Evolutionary conservation across 1,140 invertebrate genomes (phyloP).

Genomic region (Listronotus bonariensis): DNA sequence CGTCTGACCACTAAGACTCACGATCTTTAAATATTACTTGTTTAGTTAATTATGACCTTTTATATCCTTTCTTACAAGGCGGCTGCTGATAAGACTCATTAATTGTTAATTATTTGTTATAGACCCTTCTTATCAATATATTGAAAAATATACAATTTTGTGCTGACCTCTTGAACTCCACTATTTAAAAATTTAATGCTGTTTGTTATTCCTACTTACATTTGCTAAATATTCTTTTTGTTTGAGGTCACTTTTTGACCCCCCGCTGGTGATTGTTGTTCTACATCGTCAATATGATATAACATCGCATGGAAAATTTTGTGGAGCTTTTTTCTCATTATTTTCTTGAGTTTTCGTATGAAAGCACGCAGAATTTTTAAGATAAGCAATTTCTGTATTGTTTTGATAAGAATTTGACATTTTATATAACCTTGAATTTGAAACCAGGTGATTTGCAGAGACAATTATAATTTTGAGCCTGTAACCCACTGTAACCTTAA

Average conservation of each 20-base stretch:
- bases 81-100: constrained; percentile 18
- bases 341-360: neutral
- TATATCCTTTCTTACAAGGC: constrained; percentile 20
- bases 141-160: constrained; percentile 17
- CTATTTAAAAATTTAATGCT: constrained; percentile 20
- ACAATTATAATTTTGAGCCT: no score
- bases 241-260: constrained; percentile 16
- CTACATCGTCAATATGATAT: constrained; percentile 28
- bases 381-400: neutral
- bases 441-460: no score
- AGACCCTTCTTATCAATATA: constrained; percentile 34
- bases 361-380: neutral
- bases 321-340: neutral
- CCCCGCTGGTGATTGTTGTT: constrained; percentile 6
- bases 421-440: constrained; percentile 1
- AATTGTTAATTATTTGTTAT: constrained; percentile 20
- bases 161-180: constrained; percentile 19
- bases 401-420: neutral
- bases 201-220: constrained; percentile 27
- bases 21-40: constrained; percentile 3
- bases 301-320: constrained; percentile 9
- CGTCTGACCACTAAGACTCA: constrained; percentile 2
- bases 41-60: constrained; percentile 17
- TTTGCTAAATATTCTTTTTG: constrained; percentile 34
- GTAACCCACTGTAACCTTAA: no score